Base-by-base conservation (phyloP, 1,140 invertebrate genomes). In the Drosophila nebulosa region DNA sequence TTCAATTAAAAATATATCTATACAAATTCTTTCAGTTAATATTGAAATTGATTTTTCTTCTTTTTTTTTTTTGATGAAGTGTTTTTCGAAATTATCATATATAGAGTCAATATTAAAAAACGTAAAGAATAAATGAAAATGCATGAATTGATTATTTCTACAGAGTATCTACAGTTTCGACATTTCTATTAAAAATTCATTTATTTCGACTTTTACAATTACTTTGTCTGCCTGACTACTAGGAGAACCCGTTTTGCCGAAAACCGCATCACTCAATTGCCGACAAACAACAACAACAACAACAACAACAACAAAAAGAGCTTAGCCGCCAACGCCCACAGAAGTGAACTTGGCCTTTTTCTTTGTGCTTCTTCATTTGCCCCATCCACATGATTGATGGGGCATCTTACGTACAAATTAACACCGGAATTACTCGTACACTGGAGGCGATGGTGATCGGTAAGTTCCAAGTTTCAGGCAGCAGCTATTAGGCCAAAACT, bases 341-440 rank as follows among this genome's bases (percentile, higher is more conserved):
- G 74, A 80, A 69, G 35, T 63, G 63, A 65, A 60, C 67, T 69
- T 66, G 52, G 52, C 52, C 52, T 22, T 63, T 26, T 52, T 27
- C 16, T 39, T 21, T 18, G 39, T 46, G 39, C 39, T 46, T 46
- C 50, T 65, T 39, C 27, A 36, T 61, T 32, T 60, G 52, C 60
- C 22, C 64, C 78, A 61, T 26, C 53, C 69, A 30, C 50, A 78
- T 88, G 83, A 88, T 88, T 88, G 84, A 88, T 88, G 83, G 72
- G 52, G 55, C 71, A 88, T 75, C 81, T 80, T 69, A 75, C 68
- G 71, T 69, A 88, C 83, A 83, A 88, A 88, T 88, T 88, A 88
- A 89, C 83, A 88, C 83, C 75, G 83, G 83, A 79, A 88, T 86
- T 86, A 86, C 83, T 78, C 39, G 26, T 57, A 64, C 72, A 67